Conservation (phyloP, 1,140 invertebrate species). For the Drosophila melanica region DNA sequence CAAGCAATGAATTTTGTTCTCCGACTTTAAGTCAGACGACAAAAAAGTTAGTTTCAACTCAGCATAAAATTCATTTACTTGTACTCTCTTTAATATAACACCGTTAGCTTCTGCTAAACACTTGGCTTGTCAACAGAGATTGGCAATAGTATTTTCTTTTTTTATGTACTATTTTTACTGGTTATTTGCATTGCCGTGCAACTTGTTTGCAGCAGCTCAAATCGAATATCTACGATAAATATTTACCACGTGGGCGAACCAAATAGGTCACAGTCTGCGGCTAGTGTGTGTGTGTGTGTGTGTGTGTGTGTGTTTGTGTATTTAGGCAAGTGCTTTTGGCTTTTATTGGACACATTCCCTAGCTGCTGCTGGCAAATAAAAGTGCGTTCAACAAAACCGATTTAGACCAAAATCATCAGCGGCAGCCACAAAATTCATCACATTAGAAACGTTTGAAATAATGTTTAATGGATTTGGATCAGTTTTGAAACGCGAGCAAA, state of each 20-base stretch:
- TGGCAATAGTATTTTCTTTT: constrained; percentile 25
- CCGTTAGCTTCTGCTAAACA: constrained; percentile 8
- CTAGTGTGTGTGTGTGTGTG: constrained; percentile 16
- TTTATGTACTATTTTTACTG: constrained; percentile 6
- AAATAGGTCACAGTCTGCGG: constrained; percentile 43
- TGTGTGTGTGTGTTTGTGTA: constrained; percentile 47
- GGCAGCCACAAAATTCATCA: constrained; percentile 26
- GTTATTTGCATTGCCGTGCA: constrained; percentile 25
- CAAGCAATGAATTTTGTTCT: too few relatives aligned
- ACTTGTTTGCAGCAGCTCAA: constrained; percentile 29
- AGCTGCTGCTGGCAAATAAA: constrained; percentile 44
- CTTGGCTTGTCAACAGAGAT: constrained; percentile 31
- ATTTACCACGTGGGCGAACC: constrained; percentile 47
- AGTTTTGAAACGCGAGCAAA: not conserved
- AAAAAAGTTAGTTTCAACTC: too few relatives aligned
- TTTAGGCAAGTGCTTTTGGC: constrained; percentile 76
- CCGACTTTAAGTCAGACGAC: too few relatives aligned
- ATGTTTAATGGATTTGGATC: not conserved
- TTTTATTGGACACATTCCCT: constrained; percentile 69
- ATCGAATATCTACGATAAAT: constrained; percentile 54
- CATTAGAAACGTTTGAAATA: constrained; percentile 1
- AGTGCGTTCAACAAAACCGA: constrained; percentile 62
- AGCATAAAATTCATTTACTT: too few relatives aligned
- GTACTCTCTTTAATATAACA: not conserved
- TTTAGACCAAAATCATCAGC: constrained; percentile 35